Evolutionary conservation across 2,797 vertebrate species (phyloP), one percentile per base, ranked within the genome.

Genomic region (Diglossa cyanea): DNA sequence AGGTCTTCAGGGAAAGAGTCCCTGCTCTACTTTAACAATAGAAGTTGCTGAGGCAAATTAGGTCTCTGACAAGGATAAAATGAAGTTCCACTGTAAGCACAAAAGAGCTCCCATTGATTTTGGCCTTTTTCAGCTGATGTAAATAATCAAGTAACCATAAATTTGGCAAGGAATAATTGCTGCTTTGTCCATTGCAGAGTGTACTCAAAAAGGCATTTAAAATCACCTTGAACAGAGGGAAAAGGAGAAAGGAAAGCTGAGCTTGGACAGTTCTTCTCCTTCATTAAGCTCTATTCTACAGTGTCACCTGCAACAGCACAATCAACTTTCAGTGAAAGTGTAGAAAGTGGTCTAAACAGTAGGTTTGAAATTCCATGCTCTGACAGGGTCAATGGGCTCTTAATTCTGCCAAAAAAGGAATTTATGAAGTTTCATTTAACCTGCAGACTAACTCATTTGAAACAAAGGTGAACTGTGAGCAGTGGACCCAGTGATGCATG

Each of bases 111-210:
- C 24, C 85, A 92, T 78, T 90, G 82, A 93, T 94, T 86, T 94
- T 94, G 70, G 51, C 65, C 45, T 92, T 82, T 92, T 92, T 78
- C 72, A 96, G 57, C 72, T 82, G 63, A 91, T 81, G 85, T 88
- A 97, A 97, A 96, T 91, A 96, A 94, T 77, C 88, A 94, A 88
- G 68, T 92, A 95, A 89, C 62, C 83, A 96, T 60, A 96, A 96
- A 94, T 86, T 92, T 54, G 83, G 81, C 92, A 96, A 93, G 30
- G 42, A 90, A 92, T 73, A 91, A 94, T 92, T 91, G 78, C 40
- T 89, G 61, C 9, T 53, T 72, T 72, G 31, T 91, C 73, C 55
- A 45, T 60, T 86, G 58, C 55, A 51, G 13, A 26, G 40, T 13
- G 60, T 89, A 75, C 54, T 90, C 73, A 86, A 95, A 95, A 95